Conservation (phyloP, 2,113 vertebrate genomes). For the Salvator merianae region DNA sequence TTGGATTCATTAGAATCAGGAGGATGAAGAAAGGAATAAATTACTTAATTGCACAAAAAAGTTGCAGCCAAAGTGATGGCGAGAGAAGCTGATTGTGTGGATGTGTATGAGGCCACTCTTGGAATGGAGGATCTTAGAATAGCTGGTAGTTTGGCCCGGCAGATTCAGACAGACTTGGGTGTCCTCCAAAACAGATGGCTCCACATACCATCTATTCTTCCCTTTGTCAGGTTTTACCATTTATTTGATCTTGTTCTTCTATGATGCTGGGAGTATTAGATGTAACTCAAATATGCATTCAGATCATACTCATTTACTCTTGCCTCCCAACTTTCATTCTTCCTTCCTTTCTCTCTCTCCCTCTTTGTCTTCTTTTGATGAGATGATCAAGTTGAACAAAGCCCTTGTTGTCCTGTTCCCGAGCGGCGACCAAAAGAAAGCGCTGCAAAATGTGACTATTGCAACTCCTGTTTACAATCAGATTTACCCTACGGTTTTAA, state of each 20-base stretch:
- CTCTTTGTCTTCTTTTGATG: constrained; percentile 69
- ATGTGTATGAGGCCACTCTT: constrained; percentile 91
- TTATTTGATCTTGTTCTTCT: constrained; percentile 92
- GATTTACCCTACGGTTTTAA: constrained; percentile 35
- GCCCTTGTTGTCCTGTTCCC: constrained; percentile 68
- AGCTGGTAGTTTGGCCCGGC: constrained; percentile 95
- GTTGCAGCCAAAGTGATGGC: constrained; percentile 90
- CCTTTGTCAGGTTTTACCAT: constrained; percentile 95
- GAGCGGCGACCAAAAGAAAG: constrained; percentile 62
- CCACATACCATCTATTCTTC: constrained; percentile 97
- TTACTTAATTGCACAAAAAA: constrained; percentile 99
- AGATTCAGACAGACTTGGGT: constrained; percentile 92
- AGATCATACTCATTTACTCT: constrained; percentile 81
- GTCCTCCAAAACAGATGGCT: constrained; percentile 99
- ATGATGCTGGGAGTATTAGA: constrained; percentile 86
- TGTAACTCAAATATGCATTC: constrained; percentile 86
- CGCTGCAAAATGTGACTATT: constrained; percentile 53
- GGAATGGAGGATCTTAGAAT: constrained; percentile 99
- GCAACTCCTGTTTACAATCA: constrained; percentile 34
- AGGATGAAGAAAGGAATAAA: constrained; percentile 99
- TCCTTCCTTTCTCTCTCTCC: constrained; percentile 21
- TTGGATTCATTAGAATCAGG: constrained; percentile 99
- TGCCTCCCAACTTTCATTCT: constrained; percentile 80
- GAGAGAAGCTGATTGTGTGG: constrained; percentile 88
- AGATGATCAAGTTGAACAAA: constrained; percentile 81